Evolutionary conservation across 2,888 invertebrate genomes (phyloP).

Genomic region (Limnephilus rhombicus): DNA sequence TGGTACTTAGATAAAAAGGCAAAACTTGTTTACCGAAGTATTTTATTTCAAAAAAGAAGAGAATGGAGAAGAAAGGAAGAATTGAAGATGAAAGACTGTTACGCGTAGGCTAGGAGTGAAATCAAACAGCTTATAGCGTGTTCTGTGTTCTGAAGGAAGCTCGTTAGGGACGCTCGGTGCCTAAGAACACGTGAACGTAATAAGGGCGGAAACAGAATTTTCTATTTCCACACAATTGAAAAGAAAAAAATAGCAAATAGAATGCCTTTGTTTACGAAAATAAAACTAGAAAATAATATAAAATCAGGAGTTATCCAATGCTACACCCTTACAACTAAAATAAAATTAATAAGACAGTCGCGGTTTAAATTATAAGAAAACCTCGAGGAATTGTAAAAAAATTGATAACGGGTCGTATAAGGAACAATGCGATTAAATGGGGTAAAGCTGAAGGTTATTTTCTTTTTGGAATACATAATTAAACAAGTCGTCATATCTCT

Average conservation of each 20-base stretch:
- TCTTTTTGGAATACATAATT: no score
- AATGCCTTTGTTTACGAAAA: not conserved
- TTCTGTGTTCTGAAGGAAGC: conserved; percentile 34
- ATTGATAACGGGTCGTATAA: not conserved
- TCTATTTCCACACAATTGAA: not conserved
- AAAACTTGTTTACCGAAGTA: not conserved
- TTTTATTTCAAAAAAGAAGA: not conserved
- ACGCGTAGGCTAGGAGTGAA: not conserved
- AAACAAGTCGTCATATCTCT: no score
- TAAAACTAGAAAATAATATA: not conserved
- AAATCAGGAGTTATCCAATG: not conserved
- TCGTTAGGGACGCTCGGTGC: conserved; percentile 30
- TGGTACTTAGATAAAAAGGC: not conserved
- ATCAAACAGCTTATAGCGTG: conserved; percentile 8
- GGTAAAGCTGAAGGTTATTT: no score
- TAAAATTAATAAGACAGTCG: not conserved
- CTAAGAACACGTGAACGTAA: conserved; percentile 27
- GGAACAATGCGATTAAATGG: not conserved
- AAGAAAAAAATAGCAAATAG: not conserved
- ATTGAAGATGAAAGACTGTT: not conserved
- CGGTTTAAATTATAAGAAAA: not conserved
- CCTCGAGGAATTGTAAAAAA: not conserved
- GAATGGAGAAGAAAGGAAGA: not conserved
- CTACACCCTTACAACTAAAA: not conserved
- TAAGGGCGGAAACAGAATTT: not conserved